Percentiles rank a stretch among this genome's conserved stretches.
These are phyloP conservation scores for Cyprinodon variegatus DNA, from an alignment of 2,113 vertebrate genomes.

Conservation along the genomic window DNA sequence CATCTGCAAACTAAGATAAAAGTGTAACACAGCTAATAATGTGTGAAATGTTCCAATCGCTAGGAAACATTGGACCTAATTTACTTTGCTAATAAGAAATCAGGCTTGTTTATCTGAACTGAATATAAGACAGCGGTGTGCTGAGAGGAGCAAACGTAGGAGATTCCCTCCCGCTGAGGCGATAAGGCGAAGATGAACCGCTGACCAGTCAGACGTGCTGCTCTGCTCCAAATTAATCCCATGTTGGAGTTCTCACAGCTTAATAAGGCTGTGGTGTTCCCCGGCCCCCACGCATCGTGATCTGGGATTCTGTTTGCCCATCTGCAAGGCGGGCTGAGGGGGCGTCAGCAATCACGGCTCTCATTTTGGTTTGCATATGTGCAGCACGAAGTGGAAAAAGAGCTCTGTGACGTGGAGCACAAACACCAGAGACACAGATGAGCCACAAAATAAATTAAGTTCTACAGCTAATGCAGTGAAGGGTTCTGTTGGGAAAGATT, in stretches of 20 bases:
- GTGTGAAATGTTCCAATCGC: slow-evolving; percentile 22
- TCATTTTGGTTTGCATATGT: slow-evolving; percentile 4
- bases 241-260: slow-evolving; percentile 17
- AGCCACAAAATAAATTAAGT: background rate
- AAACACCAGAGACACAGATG: background rate
- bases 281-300: background rate
- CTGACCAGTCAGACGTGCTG: slow-evolving; percentile 38
- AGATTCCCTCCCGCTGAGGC: slow-evolving; percentile 13
- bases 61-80: slow-evolving; percentile 2
- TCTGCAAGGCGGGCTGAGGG: background rate
- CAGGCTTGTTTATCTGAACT: slow-evolving; percentile 37
- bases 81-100: slow-evolving; percentile 31
- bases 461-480: background rate
- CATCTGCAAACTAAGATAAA: slow-evolving; percentile 11
- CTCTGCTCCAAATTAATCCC: slow-evolving; percentile 30
- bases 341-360: background rate
- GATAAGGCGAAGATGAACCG: slow-evolving; percentile 1
- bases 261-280: slow-evolving; percentile 28
- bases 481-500: background rate
- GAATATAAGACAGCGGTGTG: slow-evolving; percentile 13
- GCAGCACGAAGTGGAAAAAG: background rate
- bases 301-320: background rate
- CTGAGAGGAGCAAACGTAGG: background rate
- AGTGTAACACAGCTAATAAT: slow-evolving; percentile 22
- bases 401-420: background rate